These are phyloP conservation scores for Phylloscopus trochiloides DNA, from an alignment of 2,113 vertebrate genomes.

Conservation along the genomic window DNA sequence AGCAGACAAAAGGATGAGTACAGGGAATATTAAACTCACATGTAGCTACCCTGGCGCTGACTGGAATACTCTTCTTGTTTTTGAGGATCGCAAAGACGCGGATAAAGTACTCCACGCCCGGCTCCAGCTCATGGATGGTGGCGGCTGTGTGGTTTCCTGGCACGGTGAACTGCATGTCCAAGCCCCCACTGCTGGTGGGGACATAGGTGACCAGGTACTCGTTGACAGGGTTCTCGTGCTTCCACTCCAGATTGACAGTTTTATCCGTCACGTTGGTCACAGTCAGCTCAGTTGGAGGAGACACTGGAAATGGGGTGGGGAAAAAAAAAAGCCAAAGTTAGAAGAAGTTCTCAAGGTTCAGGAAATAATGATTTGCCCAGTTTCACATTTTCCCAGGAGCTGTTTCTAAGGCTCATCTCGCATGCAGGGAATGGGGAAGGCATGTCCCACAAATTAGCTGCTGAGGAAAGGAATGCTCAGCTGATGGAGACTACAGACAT, in stretches of 20 bases:
- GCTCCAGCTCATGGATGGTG: constrained; percentile 89
- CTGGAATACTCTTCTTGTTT: constrained; percentile 92
- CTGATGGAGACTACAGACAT: constrained; percentile 40
- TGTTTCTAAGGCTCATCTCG: not conserved
- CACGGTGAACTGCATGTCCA: constrained; percentile 89
- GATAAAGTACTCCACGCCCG: constrained; percentile 93
- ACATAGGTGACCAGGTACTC: constrained; percentile 88
- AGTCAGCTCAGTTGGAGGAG: constrained; percentile 87
- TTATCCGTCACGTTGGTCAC: constrained; percentile 88
- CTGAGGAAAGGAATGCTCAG: constrained; percentile 12
- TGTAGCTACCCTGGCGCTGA: constrained; percentile 91
- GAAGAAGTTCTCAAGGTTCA: not conserved
- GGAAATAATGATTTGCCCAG: not conserved
- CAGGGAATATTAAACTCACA: constrained; percentile 72
- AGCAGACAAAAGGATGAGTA: not conserved
- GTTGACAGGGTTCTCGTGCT: constrained; percentile 88
- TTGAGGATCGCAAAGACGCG: constrained; percentile 92
- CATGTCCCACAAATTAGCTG: not conserved
- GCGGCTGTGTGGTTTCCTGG: constrained; percentile 86
- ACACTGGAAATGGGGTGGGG: constrained; percentile 71
- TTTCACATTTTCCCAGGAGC: not conserved
- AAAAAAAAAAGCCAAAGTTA: not conserved
- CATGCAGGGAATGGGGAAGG: not conserved
- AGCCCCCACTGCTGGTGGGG: constrained; percentile 85
- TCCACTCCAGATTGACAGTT: constrained; percentile 91